Base-by-base conservation (phyloP, 2,113 vertebrate genomes). In the Eretmochelys imbricata region DNA sequence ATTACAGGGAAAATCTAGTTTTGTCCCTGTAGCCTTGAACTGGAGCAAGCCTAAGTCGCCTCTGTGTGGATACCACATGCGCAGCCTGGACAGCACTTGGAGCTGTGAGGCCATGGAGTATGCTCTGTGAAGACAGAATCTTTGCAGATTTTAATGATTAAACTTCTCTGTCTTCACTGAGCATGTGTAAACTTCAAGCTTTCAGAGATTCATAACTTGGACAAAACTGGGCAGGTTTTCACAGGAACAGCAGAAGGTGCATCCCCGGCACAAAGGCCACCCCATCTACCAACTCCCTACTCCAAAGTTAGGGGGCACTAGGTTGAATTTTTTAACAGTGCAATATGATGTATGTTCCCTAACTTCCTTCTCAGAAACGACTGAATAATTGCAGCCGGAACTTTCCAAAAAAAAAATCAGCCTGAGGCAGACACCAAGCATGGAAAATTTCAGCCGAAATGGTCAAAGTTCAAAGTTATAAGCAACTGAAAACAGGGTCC, bases 131-230 rank as follows among this genome's bases (percentile, higher is more conserved):
- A 24, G 9, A 50, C 27, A 22, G 50, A 69, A 3, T 80, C 80
- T 88, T 53, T 19, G 49, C 48, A 1, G 51, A 22, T 62, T 65
- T 81, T 79, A 79, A 75, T 3, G 25, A 9, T 3, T 85, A 69
- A n/a, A 84, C 8, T 89, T n/a, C 89, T 75, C 16, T 16, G 88
- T 93, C 51, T 54, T 27, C 82, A 38, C 14, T 62, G 92, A 92
- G 55, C 1, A 1, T 38, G 8, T 62, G 42, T 57, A 4, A 88
- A 4, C 42, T 91, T 31, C 29, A 27, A 20, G 20, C 72, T 87
- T 75, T 65, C 38, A 75, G 10, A 86, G 84, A 19, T 8, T 20
- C 54, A 1, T 69, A 79, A 31, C 69, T 95, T 88, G 62, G 55
- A 2, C 2, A 25, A 82, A 57, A 31, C 76, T 17, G 29, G 17